A percentile compares a stretch with the other conserved stretches of the same genome.
These are phyloP conservation scores for Austrofundulus limnaeus DNA, from an alignment of 2,113 vertebrate species.

Conservation along the genomic window DNA sequence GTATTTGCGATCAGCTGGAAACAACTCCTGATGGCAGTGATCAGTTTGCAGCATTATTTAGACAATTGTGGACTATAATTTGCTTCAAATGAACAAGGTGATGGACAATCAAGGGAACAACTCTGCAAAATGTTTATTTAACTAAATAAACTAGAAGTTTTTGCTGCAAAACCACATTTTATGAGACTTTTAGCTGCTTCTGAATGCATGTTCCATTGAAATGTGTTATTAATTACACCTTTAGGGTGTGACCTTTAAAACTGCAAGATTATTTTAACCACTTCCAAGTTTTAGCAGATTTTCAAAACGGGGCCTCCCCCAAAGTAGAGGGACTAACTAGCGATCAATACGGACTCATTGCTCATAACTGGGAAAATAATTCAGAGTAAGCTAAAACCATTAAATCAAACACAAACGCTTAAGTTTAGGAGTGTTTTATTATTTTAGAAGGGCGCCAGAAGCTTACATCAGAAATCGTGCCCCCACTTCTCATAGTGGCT, in stretches of 20 bases:
- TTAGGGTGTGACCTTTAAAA: background rate
- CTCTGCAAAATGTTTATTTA: background rate
- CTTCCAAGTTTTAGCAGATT: background rate
- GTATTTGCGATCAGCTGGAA: too few relatives aligned
- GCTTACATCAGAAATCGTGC: constrained; percentile 12
- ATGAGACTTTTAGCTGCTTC: background rate
- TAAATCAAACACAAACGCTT: constrained; percentile 13
- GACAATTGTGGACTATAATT: background rate
- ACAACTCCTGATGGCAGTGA: too few relatives aligned
- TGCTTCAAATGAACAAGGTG: background rate
- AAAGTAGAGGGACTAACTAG: constrained; percentile 7
- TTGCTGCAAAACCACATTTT: constrained; percentile 2
- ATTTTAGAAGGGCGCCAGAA: constrained; percentile 20
- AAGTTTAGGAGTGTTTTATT: constrained; percentile 33
- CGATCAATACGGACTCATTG: constrained; percentile 9
- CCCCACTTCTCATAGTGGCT: background rate
- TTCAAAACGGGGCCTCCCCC: background rate
- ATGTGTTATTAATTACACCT: constrained; percentile 3
- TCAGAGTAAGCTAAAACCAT: constrained; percentile 16
- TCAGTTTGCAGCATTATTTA: background rate
- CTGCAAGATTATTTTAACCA: background rate
- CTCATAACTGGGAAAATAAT: constrained; percentile 8
- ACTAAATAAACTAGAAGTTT: background rate
- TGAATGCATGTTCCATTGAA: background rate
- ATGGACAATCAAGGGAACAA: constrained; percentile 8